These are phyloP conservation scores for Brachyptera risi DNA, from an alignment of 2,888 invertebrate species.

Conservation along the genomic window DNA sequence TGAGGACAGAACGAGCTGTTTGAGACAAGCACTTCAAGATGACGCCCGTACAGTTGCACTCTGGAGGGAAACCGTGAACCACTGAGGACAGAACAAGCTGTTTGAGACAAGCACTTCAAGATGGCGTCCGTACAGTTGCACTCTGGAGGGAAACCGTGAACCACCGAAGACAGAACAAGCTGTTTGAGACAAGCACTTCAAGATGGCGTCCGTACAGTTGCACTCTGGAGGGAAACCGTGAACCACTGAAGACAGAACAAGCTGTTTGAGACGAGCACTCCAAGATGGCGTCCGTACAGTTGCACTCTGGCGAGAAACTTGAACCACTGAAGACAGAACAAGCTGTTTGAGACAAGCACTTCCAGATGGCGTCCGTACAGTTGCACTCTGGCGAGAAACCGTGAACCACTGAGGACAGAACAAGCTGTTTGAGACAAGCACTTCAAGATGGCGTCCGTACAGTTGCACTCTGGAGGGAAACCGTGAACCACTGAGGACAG, in stretches of 20 bases:
- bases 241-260: slow-evolving; percentile 38
- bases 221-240: slow-evolving; percentile 33
- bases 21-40: too few relatives aligned
- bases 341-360: too few relatives aligned
- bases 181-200: too few relatives aligned
- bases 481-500: slow-evolving; percentile 37
- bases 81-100: too few relatives aligned
- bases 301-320: slow-evolving; percentile 33
- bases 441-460: slow-evolving; percentile 37
- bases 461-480: slow-evolving; percentile 35
- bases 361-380: slow-evolving; percentile 38
- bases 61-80: slow-evolving; percentile 33
- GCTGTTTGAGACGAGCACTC: too few relatives aligned
- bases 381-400: slow-evolving; percentile 33
- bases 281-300: slow-evolving; percentile 38
- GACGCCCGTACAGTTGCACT: slow-evolving; percentile 37
- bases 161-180: slow-evolving; percentile 38
- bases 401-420: slow-evolving; percentile 37
- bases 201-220: slow-evolving; percentile 38
- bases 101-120: too few relatives aligned
- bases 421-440: too few relatives aligned
- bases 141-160: slow-evolving; percentile 33
- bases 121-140: slow-evolving; percentile 38
- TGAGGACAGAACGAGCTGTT: too few relatives aligned
- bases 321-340: slow-evolving; percentile 37